These are phyloP conservation scores for Phylloscopus trochiloides DNA, from an alignment of 2,113 vertebrate species.

Conservation along the genomic window DNA sequence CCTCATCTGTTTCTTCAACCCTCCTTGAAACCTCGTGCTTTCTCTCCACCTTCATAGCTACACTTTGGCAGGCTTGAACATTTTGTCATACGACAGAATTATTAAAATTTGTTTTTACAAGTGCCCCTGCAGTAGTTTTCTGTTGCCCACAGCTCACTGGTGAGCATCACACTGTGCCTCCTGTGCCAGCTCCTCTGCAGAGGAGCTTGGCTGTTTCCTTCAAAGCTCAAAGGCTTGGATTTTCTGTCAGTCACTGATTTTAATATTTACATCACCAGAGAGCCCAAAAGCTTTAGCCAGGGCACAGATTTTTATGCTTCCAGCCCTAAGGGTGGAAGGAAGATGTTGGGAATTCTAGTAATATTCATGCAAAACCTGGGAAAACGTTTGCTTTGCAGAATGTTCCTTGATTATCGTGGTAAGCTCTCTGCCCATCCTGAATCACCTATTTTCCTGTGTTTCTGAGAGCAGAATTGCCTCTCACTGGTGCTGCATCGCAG, in stretches of 20 bases:
- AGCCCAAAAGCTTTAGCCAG: not conserved
- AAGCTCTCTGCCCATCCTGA: not conserved
- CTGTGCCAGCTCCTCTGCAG: not conserved
- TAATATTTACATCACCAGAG: not conserved
- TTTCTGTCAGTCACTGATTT: not conserved
- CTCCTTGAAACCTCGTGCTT: not conserved
- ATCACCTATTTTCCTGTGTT: not conserved
- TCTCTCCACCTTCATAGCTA: not conserved
- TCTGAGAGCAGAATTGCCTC: not conserved
- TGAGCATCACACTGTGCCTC: not conserved
- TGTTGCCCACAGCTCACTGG: not conserved
- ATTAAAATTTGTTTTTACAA: not conserved
- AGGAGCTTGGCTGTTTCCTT: not conserved
- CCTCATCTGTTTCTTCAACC: not conserved
- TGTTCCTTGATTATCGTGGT: rapidly evolving
- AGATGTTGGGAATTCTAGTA: not conserved
- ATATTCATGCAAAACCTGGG: not conserved
- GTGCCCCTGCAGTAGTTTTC: not conserved
- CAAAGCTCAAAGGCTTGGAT: not conserved
- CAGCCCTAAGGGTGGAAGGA: not conserved
- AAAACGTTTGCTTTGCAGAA: not conserved
- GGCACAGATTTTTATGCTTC: not conserved
- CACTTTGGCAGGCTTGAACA: not conserved
- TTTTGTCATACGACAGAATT: not conserved
- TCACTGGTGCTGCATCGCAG: rapidly evolving